Evolutionary conservation across 1,140 invertebrate species (phyloP), one percentile per base, ranked within the genome.

Genomic region (Parasteatoda tepidariorum): DNA sequence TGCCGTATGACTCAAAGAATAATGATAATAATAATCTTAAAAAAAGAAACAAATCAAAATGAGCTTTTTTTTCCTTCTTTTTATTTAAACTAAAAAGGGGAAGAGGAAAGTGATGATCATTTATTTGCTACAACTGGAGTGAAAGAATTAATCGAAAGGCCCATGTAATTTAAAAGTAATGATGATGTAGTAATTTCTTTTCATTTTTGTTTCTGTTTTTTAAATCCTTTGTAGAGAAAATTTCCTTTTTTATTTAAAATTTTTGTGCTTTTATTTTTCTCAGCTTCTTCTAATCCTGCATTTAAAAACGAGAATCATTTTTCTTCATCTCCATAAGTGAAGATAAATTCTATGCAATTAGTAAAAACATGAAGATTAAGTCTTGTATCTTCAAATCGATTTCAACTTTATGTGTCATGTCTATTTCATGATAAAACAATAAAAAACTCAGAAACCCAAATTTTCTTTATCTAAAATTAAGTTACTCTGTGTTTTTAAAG

Each of bases 111-210:
- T n/a, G n/a, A n/a, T n/a, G 62, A 79, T 79, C 76, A 79, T 79
- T 79, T 79, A 79, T 79, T 79, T 79, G 38, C 62, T 57, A 79
- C 76, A 79, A 79, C 62, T 68, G 41, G 68, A 71, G 57, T 31
- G 68, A 73, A 73, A 31, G 79, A 82, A 82, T 82, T 82, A 82
- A 82, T 82, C 79, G 79, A 73, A 82, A 82, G 71, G 68, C 41
- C n/a, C 79, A 54, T 71, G 67, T 71, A 82, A 82, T 82, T 82
- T 82, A 82, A 82, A 82, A 82, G 79, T 82, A 82, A 82, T 71
- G 79, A 82, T 71, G 79, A 73, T 82, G 79, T 71, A 57, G 64
- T 54, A 34, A 57, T 79, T 78, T 71, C 34, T 79, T 68, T 28
- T 7, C 31, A 61, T 59, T 74, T 74, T 74, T 78, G 24, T 78